These are phyloP conservation scores for Myotis myotis DNA, from an alignment of 2,797 vertebrate genomes.

Conservation along the genomic window DNA sequence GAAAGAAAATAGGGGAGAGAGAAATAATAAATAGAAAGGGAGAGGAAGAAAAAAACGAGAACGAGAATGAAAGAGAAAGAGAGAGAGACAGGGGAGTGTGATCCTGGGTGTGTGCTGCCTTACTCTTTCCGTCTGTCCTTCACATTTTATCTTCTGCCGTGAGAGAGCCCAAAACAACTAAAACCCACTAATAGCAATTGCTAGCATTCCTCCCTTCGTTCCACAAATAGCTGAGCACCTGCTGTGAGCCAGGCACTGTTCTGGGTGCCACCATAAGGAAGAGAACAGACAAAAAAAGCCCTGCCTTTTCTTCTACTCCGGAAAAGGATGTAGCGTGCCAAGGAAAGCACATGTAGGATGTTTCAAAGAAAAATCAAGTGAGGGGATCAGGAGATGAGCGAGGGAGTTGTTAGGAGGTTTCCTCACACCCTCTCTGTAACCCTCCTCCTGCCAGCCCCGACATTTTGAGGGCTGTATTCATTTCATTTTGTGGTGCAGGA, in stretches of 20 bases:
- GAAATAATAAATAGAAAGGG: neutral
- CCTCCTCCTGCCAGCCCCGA: neutral
- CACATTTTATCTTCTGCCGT: neutral
- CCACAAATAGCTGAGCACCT: neutral
- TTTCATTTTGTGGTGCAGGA: neutral
- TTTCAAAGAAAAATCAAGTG: neutral
- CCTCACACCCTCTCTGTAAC: neutral
- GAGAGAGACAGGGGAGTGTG: neutral
- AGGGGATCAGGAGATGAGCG: neutral
- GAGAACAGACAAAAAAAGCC: neutral
- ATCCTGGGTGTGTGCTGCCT: neutral
- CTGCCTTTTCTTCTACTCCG: neutral
- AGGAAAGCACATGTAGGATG: neutral
- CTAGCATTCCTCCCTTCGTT: rapidly evolving
- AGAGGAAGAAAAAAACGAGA: neutral
- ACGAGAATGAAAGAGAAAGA: rapidly evolving
- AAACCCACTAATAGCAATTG: rapidly evolving
- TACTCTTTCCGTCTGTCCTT: neutral
- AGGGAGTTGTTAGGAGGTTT: too few relatives aligned
- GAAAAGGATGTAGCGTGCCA: neutral
- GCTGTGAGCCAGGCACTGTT: neutral
- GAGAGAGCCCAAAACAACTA: neutral
- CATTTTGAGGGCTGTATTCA: neutral
- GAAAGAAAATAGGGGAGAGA: neutral
- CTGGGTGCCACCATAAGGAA: rapidly evolving